Conservation (phyloP, 2,113 vertebrate genomes). For the Prinia subflava region DNA sequence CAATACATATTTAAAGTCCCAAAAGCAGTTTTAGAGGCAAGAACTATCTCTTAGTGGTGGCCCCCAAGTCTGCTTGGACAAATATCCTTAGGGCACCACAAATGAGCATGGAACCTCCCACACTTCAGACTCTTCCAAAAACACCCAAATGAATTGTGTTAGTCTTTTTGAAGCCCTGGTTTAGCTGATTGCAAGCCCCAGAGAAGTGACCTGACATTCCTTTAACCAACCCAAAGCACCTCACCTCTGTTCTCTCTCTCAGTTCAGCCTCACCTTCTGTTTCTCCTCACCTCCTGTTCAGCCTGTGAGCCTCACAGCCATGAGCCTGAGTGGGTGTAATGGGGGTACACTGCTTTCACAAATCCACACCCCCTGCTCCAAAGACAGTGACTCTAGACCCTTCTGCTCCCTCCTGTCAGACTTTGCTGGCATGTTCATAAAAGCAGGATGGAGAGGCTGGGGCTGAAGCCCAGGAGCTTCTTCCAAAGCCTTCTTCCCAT, state of each 20-base stretch:
- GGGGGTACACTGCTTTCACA: no score
- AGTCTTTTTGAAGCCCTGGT: not conserved
- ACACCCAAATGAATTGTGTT: not conserved
- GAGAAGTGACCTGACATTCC: fast-evolving
- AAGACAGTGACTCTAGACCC: no score
- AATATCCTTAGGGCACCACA: not conserved
- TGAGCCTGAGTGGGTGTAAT: fast-evolving
- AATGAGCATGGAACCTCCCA: fast-evolving
- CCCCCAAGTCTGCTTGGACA: not conserved
- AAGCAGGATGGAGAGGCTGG: no score
- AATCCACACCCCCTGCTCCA: not conserved
- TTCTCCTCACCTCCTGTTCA: no score
- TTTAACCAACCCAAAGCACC: fast-evolving
- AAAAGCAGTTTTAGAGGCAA: not conserved
- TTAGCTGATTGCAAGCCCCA: not conserved
- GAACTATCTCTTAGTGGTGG: not conserved
- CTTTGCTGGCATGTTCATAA: fast-evolving
- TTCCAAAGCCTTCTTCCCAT: not conserved
- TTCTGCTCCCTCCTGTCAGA: not conserved
- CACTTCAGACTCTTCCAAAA: not conserved
- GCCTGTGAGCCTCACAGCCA: fast-evolving
- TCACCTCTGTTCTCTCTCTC: not conserved
- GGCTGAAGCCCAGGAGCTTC: not conserved
- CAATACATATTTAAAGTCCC: not conserved
- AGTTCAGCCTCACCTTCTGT: no score